phyloP scores from a whole-genome alignment of 2,113 vertebrate genomes.

The Vireo altiloquus region DNA sequence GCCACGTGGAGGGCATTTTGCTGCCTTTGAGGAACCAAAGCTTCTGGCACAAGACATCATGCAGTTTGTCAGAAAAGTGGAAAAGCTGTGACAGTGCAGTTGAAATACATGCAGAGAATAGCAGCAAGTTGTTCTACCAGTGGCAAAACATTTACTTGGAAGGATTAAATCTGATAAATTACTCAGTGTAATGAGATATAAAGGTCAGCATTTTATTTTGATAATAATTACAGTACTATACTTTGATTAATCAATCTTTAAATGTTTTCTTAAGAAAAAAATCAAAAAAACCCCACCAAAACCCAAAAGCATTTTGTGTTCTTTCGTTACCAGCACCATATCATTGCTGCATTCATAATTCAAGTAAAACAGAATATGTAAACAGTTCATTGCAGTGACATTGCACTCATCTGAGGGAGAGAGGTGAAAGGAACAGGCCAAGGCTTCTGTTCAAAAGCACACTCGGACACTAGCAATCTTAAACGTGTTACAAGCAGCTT shows the following conservation, averaged over 20 bases:
- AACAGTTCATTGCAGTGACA: conserved; percentile 6
- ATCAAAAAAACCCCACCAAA: not conserved
- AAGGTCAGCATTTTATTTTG: not conserved
- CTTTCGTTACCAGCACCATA: not conserved
- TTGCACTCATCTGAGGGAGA: not conserved
- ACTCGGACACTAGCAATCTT: not conserved
- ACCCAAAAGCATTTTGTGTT: not conserved
- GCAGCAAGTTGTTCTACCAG: not conserved
- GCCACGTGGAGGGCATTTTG: conserved; percentile 84
- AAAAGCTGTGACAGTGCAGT: conserved; percentile 48
- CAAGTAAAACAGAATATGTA: conserved; percentile 3
- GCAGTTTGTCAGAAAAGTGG: conserved; percentile 80
- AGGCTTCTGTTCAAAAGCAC: not conserved
- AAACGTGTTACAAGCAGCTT: not conserved
- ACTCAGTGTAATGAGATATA: not conserved
- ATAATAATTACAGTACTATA: not conserved
- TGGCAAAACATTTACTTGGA: no score
- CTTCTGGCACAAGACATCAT: conserved; percentile 80
- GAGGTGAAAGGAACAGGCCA: not conserved
- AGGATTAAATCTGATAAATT: no score
- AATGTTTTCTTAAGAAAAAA: not conserved
- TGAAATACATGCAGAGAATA: not conserved
- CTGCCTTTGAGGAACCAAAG: conserved; percentile 84
- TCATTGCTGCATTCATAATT: not conserved
- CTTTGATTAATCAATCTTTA: not conserved